These are phyloP conservation scores for Drosophila kurseongensis DNA, from an alignment of 1,140 invertebrate species.

Conservation along the genomic window DNA sequence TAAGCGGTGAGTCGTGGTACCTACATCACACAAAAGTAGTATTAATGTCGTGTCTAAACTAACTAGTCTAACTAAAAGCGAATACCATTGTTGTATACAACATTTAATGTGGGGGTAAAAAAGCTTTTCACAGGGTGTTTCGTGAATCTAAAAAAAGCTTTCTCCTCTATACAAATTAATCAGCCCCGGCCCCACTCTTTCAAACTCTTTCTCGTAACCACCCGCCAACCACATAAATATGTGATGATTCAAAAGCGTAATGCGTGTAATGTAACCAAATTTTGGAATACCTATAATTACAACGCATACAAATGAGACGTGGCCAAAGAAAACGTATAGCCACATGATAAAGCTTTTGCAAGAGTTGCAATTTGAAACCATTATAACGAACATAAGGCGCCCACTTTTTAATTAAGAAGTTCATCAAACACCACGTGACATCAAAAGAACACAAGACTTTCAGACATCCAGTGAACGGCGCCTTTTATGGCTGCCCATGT, in stretches of 20 bases:
- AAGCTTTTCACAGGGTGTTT: constrained; percentile 15
- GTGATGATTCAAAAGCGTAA: constrained; percentile 61
- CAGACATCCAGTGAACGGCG: constrained; percentile 1
- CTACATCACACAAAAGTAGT: too few relatives aligned
- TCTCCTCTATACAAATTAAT: neutral
- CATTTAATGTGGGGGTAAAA: neutral
- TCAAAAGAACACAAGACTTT: neutral
- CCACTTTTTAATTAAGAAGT: constrained; percentile 62
- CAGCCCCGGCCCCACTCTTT: constrained; percentile 1
- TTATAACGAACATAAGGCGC: constrained; percentile 28
- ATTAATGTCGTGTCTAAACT: too few relatives aligned
- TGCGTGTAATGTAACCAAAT: constrained; percentile 14
- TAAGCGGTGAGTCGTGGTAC: too few relatives aligned
- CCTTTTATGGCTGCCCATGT: constrained; percentile 49
- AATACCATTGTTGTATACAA: too few relatives aligned
- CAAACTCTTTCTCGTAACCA: neutral
- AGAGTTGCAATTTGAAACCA: constrained; percentile 57
- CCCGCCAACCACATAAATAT: constrained; percentile 16
- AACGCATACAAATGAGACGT: constrained; percentile 37
- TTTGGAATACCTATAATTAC: constrained; percentile 51
- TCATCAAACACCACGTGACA: constrained; percentile 19
- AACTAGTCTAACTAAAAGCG: too few relatives aligned
- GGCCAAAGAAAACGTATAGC: constrained; percentile 18
- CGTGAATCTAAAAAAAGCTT: neutral
- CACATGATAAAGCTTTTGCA: too few relatives aligned